These are phyloP conservation scores for Apostichopus japonicus DNA, from an alignment of 35 echinoderm and acorn worm genomes.

Conservation along the genomic window DNA sequence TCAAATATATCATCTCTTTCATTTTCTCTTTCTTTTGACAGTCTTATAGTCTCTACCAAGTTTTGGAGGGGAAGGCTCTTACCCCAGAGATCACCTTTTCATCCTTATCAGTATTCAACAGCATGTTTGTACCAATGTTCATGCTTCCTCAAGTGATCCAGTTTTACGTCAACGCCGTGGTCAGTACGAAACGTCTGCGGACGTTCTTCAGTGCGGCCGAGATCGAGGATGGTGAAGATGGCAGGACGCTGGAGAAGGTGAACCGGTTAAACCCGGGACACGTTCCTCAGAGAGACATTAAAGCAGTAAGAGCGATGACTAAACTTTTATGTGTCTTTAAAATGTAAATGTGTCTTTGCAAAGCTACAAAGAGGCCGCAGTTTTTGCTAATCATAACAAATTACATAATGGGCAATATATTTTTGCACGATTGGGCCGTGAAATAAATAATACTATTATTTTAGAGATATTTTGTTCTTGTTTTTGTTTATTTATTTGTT, in stretches of 20 bases:
- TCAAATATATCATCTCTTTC: neutral
- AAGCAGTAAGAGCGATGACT: neutral
- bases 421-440: too few relatives aligned
- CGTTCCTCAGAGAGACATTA: neutral
- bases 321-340: too few relatives aligned
- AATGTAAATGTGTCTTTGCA: too few relatives aligned
- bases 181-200: slow-evolving; percentile 72
- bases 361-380: too few relatives aligned
- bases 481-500: too few relatives aligned
- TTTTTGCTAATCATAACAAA: too few relatives aligned
- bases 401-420: too few relatives aligned
- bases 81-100: slow-evolving; percentile 87
- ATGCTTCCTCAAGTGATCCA: slow-evolving; percentile 65
- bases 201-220: slow-evolving; percentile 78
- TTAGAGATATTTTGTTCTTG: too few relatives aligned
- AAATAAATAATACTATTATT: too few relatives aligned
- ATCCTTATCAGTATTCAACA: slow-evolving; percentile 84
- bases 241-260: slow-evolving; percentile 26
- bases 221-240: slow-evolving; percentile 70
- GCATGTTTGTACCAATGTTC: slow-evolving; percentile 73
- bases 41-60: slow-evolving; percentile 81
- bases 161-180: slow-evolving; percentile 73
- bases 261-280: neutral
- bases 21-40: slow-evolving; percentile 10
- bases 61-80: slow-evolving; percentile 51